A percentile compares a stretch with the other conserved stretches of the same genome.
Evolutionary conservation across 2,113 vertebrate genomes (phyloP).

Genomic region (Elachura formosa): DNA sequence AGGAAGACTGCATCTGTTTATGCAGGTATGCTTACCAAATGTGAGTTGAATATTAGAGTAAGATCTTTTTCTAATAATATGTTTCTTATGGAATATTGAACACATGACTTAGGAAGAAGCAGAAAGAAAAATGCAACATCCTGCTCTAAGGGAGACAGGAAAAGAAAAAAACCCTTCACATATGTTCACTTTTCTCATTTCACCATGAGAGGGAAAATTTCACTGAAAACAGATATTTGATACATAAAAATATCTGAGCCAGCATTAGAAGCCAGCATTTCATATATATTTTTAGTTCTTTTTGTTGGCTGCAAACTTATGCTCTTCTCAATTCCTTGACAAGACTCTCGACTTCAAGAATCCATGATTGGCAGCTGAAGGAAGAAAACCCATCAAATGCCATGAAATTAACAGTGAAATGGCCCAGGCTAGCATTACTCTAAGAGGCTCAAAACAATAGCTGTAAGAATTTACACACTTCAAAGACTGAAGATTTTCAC

Average conservation of each 20-base stretch:
- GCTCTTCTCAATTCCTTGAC: not conserved
- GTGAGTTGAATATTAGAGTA: not conserved
- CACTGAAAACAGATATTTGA: not conserved
- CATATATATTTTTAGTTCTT: not conserved
- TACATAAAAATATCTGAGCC: not conserved
- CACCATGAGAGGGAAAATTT: not conserved
- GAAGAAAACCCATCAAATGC: not conserved
- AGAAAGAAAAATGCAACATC: not conserved
- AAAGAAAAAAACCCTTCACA: not conserved
- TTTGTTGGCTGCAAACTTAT: not conserved
- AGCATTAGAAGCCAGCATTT: not conserved
- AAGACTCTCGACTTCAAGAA: not conserved
- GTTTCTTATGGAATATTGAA: not conserved
- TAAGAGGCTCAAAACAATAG: not conserved
- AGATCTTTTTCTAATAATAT: not conserved
- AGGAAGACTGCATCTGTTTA: not conserved
- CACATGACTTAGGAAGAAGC: accelerated
- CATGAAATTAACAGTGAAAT: not conserved
- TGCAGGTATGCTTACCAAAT: not conserved
- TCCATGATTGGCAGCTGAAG: not conserved
- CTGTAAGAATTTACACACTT: not conserved
- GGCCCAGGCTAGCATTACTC: not conserved
- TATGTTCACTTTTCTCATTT: not conserved
- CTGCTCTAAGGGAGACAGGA: not conserved
- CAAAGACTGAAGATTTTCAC: not conserved